Conservation (phyloP, 2,113 vertebrate species). For the Todiramphus saurophagus region DNA sequence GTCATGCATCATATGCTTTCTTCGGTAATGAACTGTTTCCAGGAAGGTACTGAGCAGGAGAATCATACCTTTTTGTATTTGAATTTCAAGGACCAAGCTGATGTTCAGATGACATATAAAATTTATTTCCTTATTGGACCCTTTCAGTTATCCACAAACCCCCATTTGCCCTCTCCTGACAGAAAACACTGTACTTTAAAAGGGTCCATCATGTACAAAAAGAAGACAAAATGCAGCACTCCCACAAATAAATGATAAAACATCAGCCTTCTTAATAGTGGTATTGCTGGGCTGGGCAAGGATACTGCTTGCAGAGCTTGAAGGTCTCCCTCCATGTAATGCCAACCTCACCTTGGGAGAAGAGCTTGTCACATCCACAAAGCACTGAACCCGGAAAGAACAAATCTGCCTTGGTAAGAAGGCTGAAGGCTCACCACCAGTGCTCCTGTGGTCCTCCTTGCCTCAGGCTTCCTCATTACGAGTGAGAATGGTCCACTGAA, state of each 20-base stretch:
- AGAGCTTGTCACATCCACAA: not conserved
- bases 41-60: not conserved
- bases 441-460: not conserved
- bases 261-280: not conserved
- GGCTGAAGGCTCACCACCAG: not conserved
- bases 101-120: not conserved
- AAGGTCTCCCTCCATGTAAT: not conserved
- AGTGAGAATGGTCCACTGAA: not conserved
- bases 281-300: not conserved
- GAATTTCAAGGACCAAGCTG: not conserved
- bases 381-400: not conserved
- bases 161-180: not conserved
- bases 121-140: not conserved
- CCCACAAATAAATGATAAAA: not conserved
- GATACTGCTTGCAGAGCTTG: not conserved
- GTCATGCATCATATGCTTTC: not conserved
- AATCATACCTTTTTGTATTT: not conserved
- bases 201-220: not conserved
- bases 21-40: not conserved
- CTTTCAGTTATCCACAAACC: not conserved
- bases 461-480: not conserved
- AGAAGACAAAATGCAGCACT: not conserved
- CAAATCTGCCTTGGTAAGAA: not conserved
- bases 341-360: not conserved
- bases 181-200: not conserved